A percentile compares a stretch with the other conserved stretches of the same genome.
Conservation (phyloP, 1,140 invertebrate genomes). For the Lepidurus packardi region DNA sequence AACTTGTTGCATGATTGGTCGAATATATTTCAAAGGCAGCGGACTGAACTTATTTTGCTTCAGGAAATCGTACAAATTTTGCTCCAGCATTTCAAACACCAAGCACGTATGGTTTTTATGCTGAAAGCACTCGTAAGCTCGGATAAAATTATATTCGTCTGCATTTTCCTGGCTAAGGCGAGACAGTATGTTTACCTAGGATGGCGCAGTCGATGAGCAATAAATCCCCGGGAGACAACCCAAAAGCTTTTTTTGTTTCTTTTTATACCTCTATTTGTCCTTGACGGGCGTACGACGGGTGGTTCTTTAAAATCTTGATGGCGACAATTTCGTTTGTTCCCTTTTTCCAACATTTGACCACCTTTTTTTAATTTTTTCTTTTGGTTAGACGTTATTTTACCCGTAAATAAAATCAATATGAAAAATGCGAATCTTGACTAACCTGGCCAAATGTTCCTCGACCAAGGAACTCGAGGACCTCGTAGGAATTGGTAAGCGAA, state of each 20-base stretch:
- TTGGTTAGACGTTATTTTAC: neutral
- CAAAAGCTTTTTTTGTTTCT: neutral
- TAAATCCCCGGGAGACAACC: conserved; percentile 21
- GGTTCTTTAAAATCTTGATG: conserved; percentile 99
- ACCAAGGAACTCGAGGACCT: conserved; percentile 97
- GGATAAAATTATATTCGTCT: conserved; percentile 99
- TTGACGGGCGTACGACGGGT: conserved; percentile 98
- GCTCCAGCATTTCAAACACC: conserved; percentile 99
- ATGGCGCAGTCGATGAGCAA: conserved; percentile 35
- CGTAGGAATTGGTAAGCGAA: conserved; percentile 86
- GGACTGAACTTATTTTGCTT: conserved; percentile 99
- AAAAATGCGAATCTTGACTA: conserved; percentile 23
- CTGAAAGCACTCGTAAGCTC: conserved; percentile 98
- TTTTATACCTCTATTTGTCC: conserved; percentile 91
- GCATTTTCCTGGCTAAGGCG: conserved; percentile 98
- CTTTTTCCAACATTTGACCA: conserved; percentile 99
- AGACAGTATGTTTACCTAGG: conserved; percentile 87
- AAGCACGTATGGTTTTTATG: conserved; percentile 99
- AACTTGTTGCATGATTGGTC: conserved; percentile 96
- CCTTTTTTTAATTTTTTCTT: conserved; percentile 47
- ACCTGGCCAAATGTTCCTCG: conserved; percentile 96
- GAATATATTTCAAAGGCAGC: conserved; percentile 93
- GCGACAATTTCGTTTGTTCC: conserved; percentile 99
- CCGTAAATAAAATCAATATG: neutral
- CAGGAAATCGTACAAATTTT: conserved; percentile 99